Base-by-base conservation (phyloP, 2,888 invertebrate species). In the Melipona bicolor region DNA sequence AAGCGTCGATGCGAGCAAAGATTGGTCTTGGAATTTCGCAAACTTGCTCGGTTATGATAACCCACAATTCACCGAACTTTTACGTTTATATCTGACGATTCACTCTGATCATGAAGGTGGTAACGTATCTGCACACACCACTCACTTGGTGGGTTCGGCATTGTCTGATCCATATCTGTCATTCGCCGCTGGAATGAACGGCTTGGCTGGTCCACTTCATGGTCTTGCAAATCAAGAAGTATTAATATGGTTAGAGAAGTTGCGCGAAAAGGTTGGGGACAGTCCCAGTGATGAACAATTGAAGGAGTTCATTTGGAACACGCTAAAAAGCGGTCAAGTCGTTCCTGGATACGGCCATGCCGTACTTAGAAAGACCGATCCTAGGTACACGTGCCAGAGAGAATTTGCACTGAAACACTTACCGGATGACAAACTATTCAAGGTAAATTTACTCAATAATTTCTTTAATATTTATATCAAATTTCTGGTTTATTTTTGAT, bases 261-360 rank as follows among this genome's bases (percentile, higher is more conserved):
- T 99, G 54, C 97, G 97, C 89, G 96, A 97, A 91, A 97, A 98
- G 93, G 96, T 99, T 72, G 98, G 98, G 75, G 97, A 97, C 91
- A 97, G 96, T 93, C 97, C 97, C 86, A 97, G 97, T 24, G 98
- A 99, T 94, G 98, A 99, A 0, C 96, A 98, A 91, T 96, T 99
- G 77, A 98, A 98, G 95, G 98, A 99, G 74, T 99, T 99, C 95
- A 98, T 99, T 94, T 98, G 98, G 98, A 99, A 98, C 95, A 99
- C 99, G 2, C 96, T 99, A 78, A 98, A 99, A 95, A 97, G 97
- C 83, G 99, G 99, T 87, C 98, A 98, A 95, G 99, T 99, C n/a
- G 98, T 99, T 65, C 99, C 99, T 74, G 99, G 99, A 70, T 99
- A 98, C 94, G 99, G 99, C 54, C 99, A 99, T 94, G 99, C 99